Conservation (phyloP, 1,140 invertebrate species). For the Platyscapa corneri region DNA sequence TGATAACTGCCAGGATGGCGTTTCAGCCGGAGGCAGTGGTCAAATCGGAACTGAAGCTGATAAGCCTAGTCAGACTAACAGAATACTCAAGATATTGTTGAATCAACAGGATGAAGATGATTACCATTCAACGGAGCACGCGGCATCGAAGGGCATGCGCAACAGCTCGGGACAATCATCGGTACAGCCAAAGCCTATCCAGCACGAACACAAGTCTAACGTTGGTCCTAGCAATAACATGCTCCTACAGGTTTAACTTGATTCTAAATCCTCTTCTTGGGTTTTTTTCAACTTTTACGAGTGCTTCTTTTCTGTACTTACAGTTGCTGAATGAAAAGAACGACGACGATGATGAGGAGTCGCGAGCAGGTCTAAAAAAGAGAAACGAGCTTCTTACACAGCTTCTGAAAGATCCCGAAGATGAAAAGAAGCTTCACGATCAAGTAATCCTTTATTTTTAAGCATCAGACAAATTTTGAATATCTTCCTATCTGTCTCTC, state of each 20-base stretch:
- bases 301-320: slow-evolving; percentile 59
- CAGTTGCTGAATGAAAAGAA: slow-evolving; percentile 90
- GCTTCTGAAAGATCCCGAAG: slow-evolving; percentile 81
- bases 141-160: slow-evolving; percentile 57
- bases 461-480: background rate
- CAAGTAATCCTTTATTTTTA: slow-evolving; percentile 12
- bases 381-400: slow-evolving; percentile 86
- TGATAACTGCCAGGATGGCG: slow-evolving; percentile 68
- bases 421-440: slow-evolving; percentile 57
- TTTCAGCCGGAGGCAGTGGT: background rate
- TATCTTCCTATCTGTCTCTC: too few species aligned
- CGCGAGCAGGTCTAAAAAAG: slow-evolving; percentile 76
- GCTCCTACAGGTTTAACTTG: slow-evolving; percentile 80
- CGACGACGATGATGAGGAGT: slow-evolving; percentile 84
- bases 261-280: background rate
- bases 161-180: slow-evolving; percentile 59
- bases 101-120: slow-evolving; percentile 90
- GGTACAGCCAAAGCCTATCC: slow-evolving; percentile 68
- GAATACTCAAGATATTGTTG: slow-evolving; percentile 85
- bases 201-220: slow-evolving; percentile 60
- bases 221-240: slow-evolving; percentile 78
- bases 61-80: slow-evolving; percentile 66
- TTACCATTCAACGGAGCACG: slow-evolving; percentile 65
- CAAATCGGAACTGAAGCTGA: slow-evolving; percentile 69
- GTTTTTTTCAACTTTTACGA: too few species aligned